These are phyloP conservation scores for Eurois occulta DNA, from an alignment of 2,888 invertebrate species.

Conservation along the genomic window DNA sequence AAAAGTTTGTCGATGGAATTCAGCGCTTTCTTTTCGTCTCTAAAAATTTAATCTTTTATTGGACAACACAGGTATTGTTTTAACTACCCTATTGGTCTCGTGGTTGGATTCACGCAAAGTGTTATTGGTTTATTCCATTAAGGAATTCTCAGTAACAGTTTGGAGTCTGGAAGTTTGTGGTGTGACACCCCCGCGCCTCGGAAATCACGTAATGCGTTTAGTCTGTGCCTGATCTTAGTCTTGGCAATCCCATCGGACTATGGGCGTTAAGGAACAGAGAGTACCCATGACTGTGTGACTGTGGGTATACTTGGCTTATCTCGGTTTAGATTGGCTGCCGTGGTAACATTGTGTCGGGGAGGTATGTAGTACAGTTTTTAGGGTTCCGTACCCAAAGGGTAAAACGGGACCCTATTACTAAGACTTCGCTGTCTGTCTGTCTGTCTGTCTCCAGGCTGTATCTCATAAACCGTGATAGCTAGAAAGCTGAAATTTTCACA, in stretches of 20 bases:
- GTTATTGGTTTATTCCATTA: not conserved
- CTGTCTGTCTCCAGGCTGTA: too few species aligned
- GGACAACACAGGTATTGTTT: not conserved
- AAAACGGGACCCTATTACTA: too few species aligned
- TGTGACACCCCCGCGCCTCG: not conserved
- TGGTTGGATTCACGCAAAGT: not conserved
- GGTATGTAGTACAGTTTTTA: too few species aligned
- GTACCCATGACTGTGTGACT: too few species aligned
- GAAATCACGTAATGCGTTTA: not conserved
- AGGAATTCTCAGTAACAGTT: too few species aligned
- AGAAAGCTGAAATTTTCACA: too few species aligned
- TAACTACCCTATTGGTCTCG: not conserved
- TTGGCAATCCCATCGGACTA: not conserved
- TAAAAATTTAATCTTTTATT: slow-evolving; percentile 18
- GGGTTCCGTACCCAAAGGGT: too few species aligned
- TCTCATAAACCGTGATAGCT: too few species aligned
- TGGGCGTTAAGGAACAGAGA: not conserved
- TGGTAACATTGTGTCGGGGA: too few species aligned
- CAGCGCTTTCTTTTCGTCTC: not conserved
- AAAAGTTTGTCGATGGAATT: slow-evolving; percentile 19
- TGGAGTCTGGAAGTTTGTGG: not conserved
- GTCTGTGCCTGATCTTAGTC: not conserved
- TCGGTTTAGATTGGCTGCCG: not conserved
- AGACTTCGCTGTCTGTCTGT: too few species aligned
- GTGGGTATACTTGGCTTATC: not conserved